These are phyloP conservation scores for Mizuhopecten yessoensis DNA, from an alignment of 1,140 invertebrate genomes.

Conservation along the genomic window DNA sequence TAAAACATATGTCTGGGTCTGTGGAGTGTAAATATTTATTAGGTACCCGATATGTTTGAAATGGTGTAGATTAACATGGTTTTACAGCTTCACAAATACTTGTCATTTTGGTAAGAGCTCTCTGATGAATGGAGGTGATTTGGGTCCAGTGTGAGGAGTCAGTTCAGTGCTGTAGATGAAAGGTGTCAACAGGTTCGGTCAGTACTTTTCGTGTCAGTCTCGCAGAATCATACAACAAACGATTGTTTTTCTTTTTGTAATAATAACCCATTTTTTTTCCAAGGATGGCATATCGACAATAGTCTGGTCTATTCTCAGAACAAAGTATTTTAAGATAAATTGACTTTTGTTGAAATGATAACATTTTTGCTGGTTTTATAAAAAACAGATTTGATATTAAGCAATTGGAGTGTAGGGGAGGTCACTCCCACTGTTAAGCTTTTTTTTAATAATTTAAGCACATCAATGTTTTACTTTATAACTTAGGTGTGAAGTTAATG, in stretches of 20 bases:
- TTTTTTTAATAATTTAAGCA: too few species aligned
- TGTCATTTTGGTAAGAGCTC: background rate
- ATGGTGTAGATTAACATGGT: background rate
- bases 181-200: background rate
- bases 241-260: background rate
- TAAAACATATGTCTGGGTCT: background rate
- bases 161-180: background rate
- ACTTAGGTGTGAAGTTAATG: too few species aligned
- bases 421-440: background rate
- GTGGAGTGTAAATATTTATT: constrained; percentile 4
- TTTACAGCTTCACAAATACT: constrained; percentile 17
- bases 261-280: background rate
- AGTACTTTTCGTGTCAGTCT: background rate
- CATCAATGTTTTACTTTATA: too few species aligned
- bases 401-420: background rate
- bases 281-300: background rate
- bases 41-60: background rate
- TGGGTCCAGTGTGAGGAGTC: background rate
- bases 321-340: background rate
- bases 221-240: background rate
- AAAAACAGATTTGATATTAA: background rate
- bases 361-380: background rate
- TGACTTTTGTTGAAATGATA: background rate
- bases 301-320: background rate
- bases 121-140: background rate